Conservation (phyloP, 37 sponge, comb jelly and placozoan species). For the Eunapius fragilis region DNA sequence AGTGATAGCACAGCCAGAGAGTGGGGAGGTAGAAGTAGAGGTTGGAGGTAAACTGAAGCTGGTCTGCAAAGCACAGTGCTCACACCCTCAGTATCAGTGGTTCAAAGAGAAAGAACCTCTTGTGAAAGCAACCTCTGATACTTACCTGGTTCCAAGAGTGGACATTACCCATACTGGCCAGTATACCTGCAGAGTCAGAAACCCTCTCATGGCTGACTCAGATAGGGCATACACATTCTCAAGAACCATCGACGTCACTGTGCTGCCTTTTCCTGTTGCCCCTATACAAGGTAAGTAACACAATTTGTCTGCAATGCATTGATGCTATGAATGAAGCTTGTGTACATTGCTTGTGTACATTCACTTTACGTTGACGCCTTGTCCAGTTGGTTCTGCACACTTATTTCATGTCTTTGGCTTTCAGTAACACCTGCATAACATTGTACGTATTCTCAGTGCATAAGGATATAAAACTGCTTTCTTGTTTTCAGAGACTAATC, state of each 20-base stretch:
- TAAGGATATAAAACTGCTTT: background rate
- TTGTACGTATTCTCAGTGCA: too few relatives aligned
- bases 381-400: too few relatives aligned
- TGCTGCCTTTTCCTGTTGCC: background rate
- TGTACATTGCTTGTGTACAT: too few relatives aligned
- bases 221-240: slow-evolving; percentile 17
- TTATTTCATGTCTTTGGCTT: too few relatives aligned
- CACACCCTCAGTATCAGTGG: slow-evolving; percentile 25
- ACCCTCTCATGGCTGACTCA: slow-evolving; percentile 27
- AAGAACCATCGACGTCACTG: background rate
- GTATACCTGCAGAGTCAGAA: slow-evolving; percentile 41
- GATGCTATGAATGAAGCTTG: too few relatives aligned
- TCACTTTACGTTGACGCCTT: too few relatives aligned
- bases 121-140: background rate
- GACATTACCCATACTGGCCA: background rate
- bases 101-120: background rate
- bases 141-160: background rate
- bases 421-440: too few relatives aligned
- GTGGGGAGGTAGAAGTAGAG: background rate
- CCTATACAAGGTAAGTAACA: background rate
- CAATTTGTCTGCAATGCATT: too few relatives aligned
- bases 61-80: background rate
- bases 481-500: background rate
- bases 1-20: background rate
- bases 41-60: background rate